Evolutionary conservation across 2,797 vertebrate genomes (phyloP), one percentile per base, ranked within the genome.

Genomic region (Cuniculus paca): DNA sequence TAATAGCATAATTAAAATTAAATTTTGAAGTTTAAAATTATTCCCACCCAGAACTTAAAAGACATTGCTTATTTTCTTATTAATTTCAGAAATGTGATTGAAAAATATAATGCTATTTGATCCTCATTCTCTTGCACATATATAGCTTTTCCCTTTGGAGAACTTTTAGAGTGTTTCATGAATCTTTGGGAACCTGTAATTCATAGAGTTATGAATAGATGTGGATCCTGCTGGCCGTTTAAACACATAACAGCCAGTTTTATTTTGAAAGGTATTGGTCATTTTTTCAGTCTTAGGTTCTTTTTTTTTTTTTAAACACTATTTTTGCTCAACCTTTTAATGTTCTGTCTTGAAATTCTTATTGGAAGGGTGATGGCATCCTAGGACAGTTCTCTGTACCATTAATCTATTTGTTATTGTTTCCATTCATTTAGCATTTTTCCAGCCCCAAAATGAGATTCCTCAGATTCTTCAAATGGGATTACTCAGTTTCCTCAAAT

Each of bases 1-100:
- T 75, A 48, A 56, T 19, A 78, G 19, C 45, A 26, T 6, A n/a
- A 16, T n/a, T 56, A 50, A 84, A 86, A 87, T 13, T 58, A 72
- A 28, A 78, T 50, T 94, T 95, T 79, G 2, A 94, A 82, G 19
- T 78, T 91, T 26, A 36, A 87, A 52, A n/a, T 82, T 31, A 58
- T 58, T 93, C 95, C 91, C n/a, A 70, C 39, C 36, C 22, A 92
- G 17, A 94, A 90, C 4, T 89, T 82, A 63, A 26, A 85, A 92
- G 8, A 28, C 31, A 75, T 34, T 68, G 4, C 12, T 70, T 94
- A 45, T 88, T 83, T 4, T 84, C 9, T 54, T 58, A 36, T 3
- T 20, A 19, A 2, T 19, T 72, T 92, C 31, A 63, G 11, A 9
- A 75, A 34, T 70, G 8, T 9, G 54, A 50, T 72, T 80, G 50